These are phyloP conservation scores for Nyctibius grandis DNA, from an alignment of 2,797 vertebrate genomes.

Conservation along the genomic window DNA sequence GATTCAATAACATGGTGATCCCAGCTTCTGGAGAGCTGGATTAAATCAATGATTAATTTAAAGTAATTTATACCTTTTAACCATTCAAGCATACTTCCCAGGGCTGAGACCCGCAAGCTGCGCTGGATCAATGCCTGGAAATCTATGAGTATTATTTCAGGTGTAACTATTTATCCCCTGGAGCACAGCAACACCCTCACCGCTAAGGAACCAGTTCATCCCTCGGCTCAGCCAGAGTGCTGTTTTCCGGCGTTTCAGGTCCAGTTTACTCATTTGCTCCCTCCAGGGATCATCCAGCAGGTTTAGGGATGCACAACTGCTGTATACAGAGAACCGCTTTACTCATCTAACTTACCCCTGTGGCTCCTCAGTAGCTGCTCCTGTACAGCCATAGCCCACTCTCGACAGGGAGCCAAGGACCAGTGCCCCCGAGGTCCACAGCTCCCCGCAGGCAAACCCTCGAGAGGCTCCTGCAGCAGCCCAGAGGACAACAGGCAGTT, in stretches of 20 bases:
- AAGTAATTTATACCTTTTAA: constrained; percentile 33
- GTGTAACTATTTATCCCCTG: not conserved
- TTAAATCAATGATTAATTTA: constrained; percentile 31
- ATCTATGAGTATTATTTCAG: not conserved
- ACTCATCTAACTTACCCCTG: not conserved
- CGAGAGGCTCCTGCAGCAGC: not conserved
- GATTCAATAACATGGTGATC: not conserved
- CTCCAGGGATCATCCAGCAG: not conserved
- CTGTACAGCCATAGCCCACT: not conserved
- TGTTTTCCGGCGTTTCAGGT: not conserved
- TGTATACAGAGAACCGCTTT: not conserved
- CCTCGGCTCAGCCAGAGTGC: not conserved
- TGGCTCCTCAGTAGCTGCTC: not conserved
- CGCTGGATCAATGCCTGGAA: not conserved
- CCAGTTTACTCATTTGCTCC: not conserved
- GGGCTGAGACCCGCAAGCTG: not conserved
- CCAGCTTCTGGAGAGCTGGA: not conserved
- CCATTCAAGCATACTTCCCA: constrained; percentile 1
- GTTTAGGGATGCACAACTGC: not conserved
- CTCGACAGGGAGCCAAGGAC: not conserved
- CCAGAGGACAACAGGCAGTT: not conserved
- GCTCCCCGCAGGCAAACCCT: not conserved
- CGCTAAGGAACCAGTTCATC: not conserved
- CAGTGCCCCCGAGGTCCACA: not conserved
- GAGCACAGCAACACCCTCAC: not conserved